Evolutionary conservation across 37 sponge, comb jelly and placozoan genomes (phyloP).

Genomic region (Lycopodina hypogea): DNA sequence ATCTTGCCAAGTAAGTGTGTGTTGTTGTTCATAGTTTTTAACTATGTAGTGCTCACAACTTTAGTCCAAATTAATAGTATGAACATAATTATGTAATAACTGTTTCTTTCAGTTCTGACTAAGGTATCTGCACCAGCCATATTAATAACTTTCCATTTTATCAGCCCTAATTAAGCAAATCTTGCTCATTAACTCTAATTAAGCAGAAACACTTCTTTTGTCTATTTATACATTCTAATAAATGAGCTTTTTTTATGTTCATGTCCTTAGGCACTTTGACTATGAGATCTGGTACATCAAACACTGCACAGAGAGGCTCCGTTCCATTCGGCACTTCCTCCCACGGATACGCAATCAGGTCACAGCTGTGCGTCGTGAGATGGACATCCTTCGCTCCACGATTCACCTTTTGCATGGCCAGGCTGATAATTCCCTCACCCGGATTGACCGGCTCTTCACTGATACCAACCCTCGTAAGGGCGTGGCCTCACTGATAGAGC

Average conservation of each 20-base stretch:
- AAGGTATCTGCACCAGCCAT: too few relatives aligned
- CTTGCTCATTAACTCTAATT: too few relatives aligned
- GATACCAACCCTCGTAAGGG: conserved; percentile 57
- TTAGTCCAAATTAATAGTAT: too few relatives aligned
- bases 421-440: conserved; percentile 77
- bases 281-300: conserved; percentile 64
- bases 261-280: conserved; percentile 60
- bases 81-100: too few relatives aligned
- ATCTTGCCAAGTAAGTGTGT: conserved; percentile 54
- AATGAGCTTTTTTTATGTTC: background rate
- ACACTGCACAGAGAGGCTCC: conserved; percentile 61
- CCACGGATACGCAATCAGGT: conserved; percentile 58
- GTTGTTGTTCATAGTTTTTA: background rate
- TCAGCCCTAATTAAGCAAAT: too few relatives aligned
- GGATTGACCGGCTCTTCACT: conserved; percentile 63
- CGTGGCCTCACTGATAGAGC: conserved; percentile 69
- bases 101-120: too few relatives aligned
- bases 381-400: conserved; percentile 57
- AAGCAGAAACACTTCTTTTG: too few relatives aligned
- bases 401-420: conserved; percentile 66
- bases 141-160: too few relatives aligned
- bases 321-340: conserved; percentile 35
- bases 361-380: conserved; percentile 57
- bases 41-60: too few relatives aligned
- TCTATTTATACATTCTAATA: too few relatives aligned